Conservation (phyloP, 2,113 vertebrate genomes). For the Heterotilapia buettikoferi region DNA sequence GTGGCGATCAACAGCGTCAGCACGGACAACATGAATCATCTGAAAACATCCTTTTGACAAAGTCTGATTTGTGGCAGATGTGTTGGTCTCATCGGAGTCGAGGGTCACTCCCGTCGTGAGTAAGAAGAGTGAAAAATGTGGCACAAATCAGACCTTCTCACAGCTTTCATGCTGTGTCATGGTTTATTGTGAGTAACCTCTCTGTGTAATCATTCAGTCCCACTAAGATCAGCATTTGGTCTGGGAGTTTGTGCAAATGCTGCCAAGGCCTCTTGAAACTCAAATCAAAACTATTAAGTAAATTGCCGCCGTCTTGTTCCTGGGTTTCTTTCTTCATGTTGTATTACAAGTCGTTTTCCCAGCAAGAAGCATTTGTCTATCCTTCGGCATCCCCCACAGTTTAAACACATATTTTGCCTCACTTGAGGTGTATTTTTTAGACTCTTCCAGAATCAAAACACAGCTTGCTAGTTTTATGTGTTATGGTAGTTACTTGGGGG, state of each 20-base stretch:
- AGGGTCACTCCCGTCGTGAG: not conserved
- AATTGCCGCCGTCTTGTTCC: conserved; percentile 15
- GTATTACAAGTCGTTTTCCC: not conserved
- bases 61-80: not conserved
- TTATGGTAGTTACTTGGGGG: not conserved
- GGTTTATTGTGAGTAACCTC: not conserved
- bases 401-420: not conserved
- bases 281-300: conserved; percentile 13
- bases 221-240: not conserved
- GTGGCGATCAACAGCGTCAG: not conserved
- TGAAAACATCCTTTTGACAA: not conserved
- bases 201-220: not conserved
- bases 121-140: not conserved
- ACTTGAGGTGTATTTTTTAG: not conserved
- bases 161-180: not conserved
- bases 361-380: conserved; percentile 1
- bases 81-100: not conserved
- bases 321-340: not conserved
- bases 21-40: not conserved
- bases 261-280: conserved; percentile 22
- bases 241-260: not conserved
- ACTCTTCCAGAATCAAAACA: not conserved
- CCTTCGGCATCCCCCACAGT: not conserved
- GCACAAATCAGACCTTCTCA: not conserved
- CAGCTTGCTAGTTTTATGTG: not conserved